Base-by-base conservation (phyloP, 2,888 invertebrate genomes). In the Portevinia maculata region DNA sequence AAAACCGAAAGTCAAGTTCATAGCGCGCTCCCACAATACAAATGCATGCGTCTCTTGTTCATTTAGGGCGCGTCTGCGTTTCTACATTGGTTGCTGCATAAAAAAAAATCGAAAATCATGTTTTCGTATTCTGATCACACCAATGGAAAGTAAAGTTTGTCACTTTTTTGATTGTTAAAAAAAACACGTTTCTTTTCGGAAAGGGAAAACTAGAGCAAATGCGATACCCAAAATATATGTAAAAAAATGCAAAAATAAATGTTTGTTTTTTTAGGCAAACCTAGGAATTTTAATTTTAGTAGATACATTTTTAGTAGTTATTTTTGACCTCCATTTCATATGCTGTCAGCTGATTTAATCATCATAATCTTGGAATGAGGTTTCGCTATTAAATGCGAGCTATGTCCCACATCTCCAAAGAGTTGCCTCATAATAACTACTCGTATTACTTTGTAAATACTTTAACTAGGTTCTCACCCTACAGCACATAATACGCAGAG, bases 81-180 rank as follows among this genome's bases (percentile, higher is more conserved):
- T 24, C 24, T 24, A 24, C 24, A 24, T 5, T 24, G 5, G 24
- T 24, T 24, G 24, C 3, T 65, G 71, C 81, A 83, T 65, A 71
- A 9, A 64, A 24, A 50, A 65, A 15, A 50, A 50, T 39, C 64
- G 39, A 24, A 60, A 71, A 71, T 67, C 39, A 21, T 65, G 30
- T 48, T 62, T 65, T 52, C 53, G 39, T 62, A 83, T 83, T 78
- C 83, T 13, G 48, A 65, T 62, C 83, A 78, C 78, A 71, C 67
- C 50, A 59, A 78, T 30, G 83, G n/a, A 83, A 83, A 83, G 83
- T 73, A 78, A 83, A 83, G 78, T 62, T 73, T 62, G 60, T 73
- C 39, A 19, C 62, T 73, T 30, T 70, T 76, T 65, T 59, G 76
- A 81, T 65, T 76, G 65, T 60, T 37, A 34, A 78, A 71, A 55